A percentile compares a stretch with the other conserved stretches of the same genome.
Evolutionary conservation across 2,888 invertebrate species (phyloP).

Genomic region (Nesidiocoris tenuis): DNA sequence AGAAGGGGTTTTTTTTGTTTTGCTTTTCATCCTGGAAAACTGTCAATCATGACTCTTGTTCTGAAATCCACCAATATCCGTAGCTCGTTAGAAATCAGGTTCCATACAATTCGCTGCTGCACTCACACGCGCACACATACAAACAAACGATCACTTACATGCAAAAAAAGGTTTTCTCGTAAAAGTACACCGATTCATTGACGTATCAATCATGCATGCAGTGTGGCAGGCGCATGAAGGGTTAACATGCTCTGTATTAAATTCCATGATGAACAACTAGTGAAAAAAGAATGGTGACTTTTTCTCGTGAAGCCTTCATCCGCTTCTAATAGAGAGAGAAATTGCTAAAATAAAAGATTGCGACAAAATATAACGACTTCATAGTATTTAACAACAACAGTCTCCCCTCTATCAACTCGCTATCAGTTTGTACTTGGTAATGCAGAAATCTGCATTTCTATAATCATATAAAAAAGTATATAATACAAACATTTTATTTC

Average conservation of each 20-base stretch:
- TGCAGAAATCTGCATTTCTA: constrained; percentile 37
- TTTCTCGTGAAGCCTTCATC: constrained; percentile 10
- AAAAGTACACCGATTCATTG: background rate
- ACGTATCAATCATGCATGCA: constrained; percentile 34
- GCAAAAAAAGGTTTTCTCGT: background rate
- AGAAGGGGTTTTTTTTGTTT: no score
- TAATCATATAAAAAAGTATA: constrained; percentile 36
- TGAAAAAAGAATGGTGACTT: constrained; percentile 15
- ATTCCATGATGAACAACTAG: background rate
- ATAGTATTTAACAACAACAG: constrained; percentile 35
- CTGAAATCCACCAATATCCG: no score
- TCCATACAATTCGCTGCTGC: background rate
- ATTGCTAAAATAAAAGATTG: constrained; percentile 32
- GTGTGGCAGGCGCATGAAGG: constrained; percentile 27
- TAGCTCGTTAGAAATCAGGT: no score
- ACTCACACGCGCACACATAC: background rate
- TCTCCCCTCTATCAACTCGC: constrained; percentile 23
- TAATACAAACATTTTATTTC: constrained; percentile 30
- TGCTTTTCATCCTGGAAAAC: no score
- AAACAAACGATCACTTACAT: background rate
- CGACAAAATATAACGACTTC: constrained; percentile 38
- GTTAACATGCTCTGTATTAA: constrained; percentile 29
- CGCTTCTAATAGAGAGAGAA: background rate
- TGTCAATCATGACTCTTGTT: no score
- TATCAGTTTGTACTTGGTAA: constrained; percentile 37